Conservation (phyloP, 2,888 invertebrate species). For the Anthophora plumipes region DNA sequence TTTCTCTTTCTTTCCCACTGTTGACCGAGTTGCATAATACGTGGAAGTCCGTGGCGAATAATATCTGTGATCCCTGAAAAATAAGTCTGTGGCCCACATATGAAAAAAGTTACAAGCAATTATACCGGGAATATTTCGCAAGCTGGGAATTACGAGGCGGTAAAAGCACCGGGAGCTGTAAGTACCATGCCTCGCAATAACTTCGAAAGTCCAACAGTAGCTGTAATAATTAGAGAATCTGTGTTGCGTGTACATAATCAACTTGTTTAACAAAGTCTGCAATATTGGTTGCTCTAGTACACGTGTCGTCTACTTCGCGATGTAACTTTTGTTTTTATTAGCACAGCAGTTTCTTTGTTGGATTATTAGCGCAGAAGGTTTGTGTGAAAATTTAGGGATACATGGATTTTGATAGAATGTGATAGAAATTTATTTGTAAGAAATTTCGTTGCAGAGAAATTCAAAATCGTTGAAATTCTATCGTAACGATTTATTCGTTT, state of each 20-base stretch:
- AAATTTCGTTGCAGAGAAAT: too few species aligned
- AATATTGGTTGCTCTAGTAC: not conserved
- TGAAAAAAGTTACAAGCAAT: slow-evolving; percentile 75
- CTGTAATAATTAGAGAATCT: slow-evolving; percentile 41
- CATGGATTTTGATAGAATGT: too few species aligned
- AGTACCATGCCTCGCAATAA: slow-evolving; percentile 33
- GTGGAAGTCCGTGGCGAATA: slow-evolving; percentile 59
- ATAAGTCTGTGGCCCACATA: slow-evolving; percentile 66
- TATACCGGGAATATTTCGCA: slow-evolving; percentile 71
- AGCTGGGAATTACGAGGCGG: slow-evolving; percentile 55
- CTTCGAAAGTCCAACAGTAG: slow-evolving; percentile 51
- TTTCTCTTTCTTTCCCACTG: not conserved
- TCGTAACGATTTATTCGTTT: too few species aligned
- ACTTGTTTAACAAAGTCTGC: not conserved
- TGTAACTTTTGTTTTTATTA: slow-evolving; percentile 8
- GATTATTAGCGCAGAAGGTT: not conserved
- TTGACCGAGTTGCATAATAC: slow-evolving; percentile 58
- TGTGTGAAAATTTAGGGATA: not conserved
- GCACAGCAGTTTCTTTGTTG: too few species aligned
- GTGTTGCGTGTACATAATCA: slow-evolving; percentile 34
- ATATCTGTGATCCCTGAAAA: slow-evolving; percentile 55
- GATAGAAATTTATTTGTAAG: too few species aligned
- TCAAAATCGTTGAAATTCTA: too few species aligned
- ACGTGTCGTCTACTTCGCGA: not conserved
- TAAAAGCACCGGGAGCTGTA: slow-evolving; percentile 35